Evolutionary conservation across 2,888 invertebrate genomes (phyloP), one percentile per base, ranked within the genome.

Genomic region (Epirrita christyi): DNA sequence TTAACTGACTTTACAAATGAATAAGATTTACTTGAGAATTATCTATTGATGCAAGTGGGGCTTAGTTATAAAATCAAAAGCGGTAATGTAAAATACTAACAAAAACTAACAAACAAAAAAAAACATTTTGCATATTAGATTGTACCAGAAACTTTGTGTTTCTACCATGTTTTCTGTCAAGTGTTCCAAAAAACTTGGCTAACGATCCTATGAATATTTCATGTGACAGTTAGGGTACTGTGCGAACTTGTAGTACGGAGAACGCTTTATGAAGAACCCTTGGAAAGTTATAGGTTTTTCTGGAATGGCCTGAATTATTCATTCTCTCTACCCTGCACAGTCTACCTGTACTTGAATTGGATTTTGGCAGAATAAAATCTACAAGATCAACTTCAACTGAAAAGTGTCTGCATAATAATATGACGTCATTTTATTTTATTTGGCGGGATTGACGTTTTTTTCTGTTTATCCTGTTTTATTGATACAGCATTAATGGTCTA

Each of bases 291-390:
- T 66, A 66, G 71, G 70, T 66, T 74, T 76, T 73, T 71, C 67
- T 57, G 65, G 62, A 71, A 73, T 70, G 67, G 65, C 53, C 56
- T 76, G 76, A 76, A 76, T 76, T 64, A 76, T 76, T 77, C 74
- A 76, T 76, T 50, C 27, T 34, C n/a, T 14, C 36, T 32, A n/a
- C 11, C 6, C 13, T 38, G 21, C 14, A 41, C 10, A 54, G 42
- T 43, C 44, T n/a, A 56, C 51, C 56, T 56, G 56, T n/a, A 32
- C 51, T 51, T 42, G 36, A 32, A 51, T 42, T 46, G 49, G 27
- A 34, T 44, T 50, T 50, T 11, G 37, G 11, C 14, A 38, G 37
- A 43, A 38, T 42, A 14, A 44, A 44, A 38, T 43, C 47, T 27
- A 10, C 38, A 38, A 55, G 55, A 44, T 55, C 38, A 38, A 21